Evolutionary conservation across 2,888 invertebrate species (phyloP).

Genomic region (Cephus pulcher): DNA sequence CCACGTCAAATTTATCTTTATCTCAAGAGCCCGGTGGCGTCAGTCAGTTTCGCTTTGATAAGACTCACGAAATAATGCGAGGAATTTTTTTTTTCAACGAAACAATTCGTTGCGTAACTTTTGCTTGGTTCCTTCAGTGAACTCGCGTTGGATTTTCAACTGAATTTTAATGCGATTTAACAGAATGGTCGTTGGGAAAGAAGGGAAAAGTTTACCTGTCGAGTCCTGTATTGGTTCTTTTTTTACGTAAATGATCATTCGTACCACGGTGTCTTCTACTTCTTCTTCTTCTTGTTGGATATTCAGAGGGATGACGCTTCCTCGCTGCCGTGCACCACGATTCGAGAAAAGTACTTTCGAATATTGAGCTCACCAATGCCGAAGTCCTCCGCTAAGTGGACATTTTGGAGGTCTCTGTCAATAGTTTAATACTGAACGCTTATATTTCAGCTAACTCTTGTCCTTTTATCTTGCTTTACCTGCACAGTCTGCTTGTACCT

Average conservation of each 20-base stretch:
- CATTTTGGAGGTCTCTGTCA: slow-evolving; percentile 57
- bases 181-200: neutral
- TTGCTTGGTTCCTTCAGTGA: neutral
- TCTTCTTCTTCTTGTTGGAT: neutral
- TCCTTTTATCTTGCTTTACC: neutral
- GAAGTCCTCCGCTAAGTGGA: slow-evolving; percentile 55
- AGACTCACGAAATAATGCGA: neutral
- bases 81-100: neutral
- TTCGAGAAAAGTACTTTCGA: slow-evolving; percentile 5
- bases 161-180: neutral
- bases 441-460: neutral
- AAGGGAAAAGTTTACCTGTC: neutral
- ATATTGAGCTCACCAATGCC: slow-evolving; percentile 46
- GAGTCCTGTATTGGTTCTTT: neutral
- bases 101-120: neutral
- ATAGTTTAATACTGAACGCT: neutral
- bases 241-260: neutral
- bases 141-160: neutral
- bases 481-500: neutral
- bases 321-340: neutral
- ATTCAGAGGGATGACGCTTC: neutral
- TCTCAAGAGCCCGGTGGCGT: neutral
- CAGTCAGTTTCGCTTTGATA: neutral
- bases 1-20: neutral
- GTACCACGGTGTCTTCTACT: neutral